These are phyloP conservation scores for Phalacrocorax carbo DNA, from an alignment of 2,113 vertebrate species.

Conservation along the genomic window DNA sequence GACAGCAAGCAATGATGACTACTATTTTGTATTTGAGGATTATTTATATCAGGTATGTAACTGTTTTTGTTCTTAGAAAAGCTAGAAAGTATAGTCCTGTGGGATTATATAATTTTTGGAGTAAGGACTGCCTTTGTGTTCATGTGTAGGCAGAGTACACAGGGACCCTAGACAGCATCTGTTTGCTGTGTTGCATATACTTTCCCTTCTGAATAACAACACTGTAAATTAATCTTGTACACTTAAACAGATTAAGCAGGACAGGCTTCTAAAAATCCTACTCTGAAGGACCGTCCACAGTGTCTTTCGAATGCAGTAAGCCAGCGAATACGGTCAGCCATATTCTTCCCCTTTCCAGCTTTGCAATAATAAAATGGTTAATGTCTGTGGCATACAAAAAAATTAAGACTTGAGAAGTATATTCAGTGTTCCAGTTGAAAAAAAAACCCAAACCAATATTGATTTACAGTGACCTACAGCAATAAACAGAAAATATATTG, in stretches of 20 bases:
- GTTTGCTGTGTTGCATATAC: background rate
- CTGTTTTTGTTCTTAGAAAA: background rate
- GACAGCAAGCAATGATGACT: constrained; percentile 97
- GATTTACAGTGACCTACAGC: background rate
- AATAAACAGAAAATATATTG: background rate
- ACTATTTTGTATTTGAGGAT: constrained; percentile 99
- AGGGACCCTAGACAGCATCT: background rate
- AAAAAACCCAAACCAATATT: background rate
- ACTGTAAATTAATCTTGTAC: background rate
- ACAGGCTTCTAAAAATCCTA: background rate
- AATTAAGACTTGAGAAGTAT: background rate
- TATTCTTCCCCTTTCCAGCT: background rate
- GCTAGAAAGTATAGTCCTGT: background rate
- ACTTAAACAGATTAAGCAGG: background rate
- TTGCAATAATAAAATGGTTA: background rate
- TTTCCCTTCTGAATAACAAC: background rate
- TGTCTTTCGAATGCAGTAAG: background rate
- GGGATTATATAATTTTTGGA: background rate
- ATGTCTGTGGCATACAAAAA: background rate
- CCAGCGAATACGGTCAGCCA: background rate
- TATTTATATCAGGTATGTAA: constrained; percentile 94
- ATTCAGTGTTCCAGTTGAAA: background rate
- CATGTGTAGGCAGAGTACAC: background rate
- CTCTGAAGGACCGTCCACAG: background rate
- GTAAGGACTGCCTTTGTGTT: background rate